A percentile compares a stretch with the other conserved stretches of the same genome.
These are phyloP conservation scores for Drymonia ruficornis DNA, from an alignment of 2,888 invertebrate genomes.

Conservation along the genomic window DNA sequence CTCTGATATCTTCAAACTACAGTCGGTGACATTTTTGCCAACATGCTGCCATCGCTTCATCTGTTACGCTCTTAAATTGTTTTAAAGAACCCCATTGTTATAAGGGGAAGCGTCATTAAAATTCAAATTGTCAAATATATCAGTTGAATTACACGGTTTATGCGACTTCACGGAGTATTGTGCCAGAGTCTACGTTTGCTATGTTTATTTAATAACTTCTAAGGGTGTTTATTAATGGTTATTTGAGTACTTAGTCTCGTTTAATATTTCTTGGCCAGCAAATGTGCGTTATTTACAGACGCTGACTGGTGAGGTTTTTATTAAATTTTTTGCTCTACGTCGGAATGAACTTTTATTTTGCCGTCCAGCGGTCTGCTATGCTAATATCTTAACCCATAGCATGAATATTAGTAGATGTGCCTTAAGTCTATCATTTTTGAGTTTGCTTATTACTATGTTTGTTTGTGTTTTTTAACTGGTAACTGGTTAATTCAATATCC, in stretches of 20 bases:
- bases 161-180: constrained; percentile 39
- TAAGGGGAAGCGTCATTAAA: constrained; percentile 46
- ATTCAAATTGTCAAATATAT: constrained; percentile 54
- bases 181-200: constrained; percentile 32
- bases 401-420: neutral
- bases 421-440: neutral
- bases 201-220: constrained; percentile 34
- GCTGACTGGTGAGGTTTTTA: constrained; percentile 9
- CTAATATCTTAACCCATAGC: neutral
- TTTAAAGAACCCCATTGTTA: constrained; percentile 39
- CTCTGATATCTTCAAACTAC: neutral
- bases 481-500: neutral
- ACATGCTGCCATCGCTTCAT: neutral
- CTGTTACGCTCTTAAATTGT: constrained; percentile 17
- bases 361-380: neutral
- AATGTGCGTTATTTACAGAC: constrained; percentile 27
- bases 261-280: constrained; percentile 21
- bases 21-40: neutral
- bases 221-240: constrained; percentile 21
- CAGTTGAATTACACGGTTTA: constrained; percentile 46
- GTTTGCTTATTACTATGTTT: neutral
- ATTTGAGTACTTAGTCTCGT: constrained; percentile 17
- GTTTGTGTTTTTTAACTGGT: neutral
- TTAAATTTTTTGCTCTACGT: constrained; percentile 1
- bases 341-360: constrained; percentile 4